These are phyloP conservation scores for Enteromius radiatus DNA, from an alignment of 2,797 vertebrate genomes.

Conservation along the genomic window DNA sequence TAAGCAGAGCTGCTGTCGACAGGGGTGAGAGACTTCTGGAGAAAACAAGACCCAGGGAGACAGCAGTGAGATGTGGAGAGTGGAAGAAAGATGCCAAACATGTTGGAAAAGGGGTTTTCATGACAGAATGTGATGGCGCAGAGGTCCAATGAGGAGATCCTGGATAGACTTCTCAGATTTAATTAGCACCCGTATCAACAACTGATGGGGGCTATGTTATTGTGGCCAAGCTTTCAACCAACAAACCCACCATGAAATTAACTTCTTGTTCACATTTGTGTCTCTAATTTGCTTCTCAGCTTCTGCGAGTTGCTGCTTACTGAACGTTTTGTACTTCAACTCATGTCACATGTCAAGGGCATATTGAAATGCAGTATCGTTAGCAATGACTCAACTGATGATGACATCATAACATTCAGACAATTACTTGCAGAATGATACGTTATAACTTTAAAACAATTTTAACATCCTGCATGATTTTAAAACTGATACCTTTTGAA, in stretches of 20 bases:
- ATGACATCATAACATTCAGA: not conserved
- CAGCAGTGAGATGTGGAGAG: conserved; percentile 35
- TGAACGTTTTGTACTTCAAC: not conserved
- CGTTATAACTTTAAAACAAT: no score
- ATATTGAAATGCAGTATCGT: not conserved
- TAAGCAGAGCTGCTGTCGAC: conserved; percentile 39
- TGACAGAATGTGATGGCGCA: not conserved
- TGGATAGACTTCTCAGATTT: conserved; percentile 32
- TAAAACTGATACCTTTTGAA: no score
- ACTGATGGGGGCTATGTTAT: conserved; percentile 14
- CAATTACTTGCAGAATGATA: no score
- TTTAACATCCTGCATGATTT: no score
- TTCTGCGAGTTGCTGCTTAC: not conserved
- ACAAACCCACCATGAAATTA: conserved; percentile 19
- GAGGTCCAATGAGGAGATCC: not conserved
- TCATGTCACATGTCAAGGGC: not conserved
- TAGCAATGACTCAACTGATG: not conserved
- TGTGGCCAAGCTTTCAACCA: not conserved
- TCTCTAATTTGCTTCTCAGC: conserved; percentile 23
- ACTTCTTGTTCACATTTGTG: conserved; percentile 15
- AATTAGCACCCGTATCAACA: conserved; percentile 20
- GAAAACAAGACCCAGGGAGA: conserved; percentile 49
- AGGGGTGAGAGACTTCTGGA: conserved; percentile 32
- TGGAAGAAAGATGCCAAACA: conserved; percentile 14
- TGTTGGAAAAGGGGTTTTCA: not conserved